A percentile compares a stretch with the other conserved stretches of the same genome.
These are phyloP conservation scores for Jordanella pulchra DNA, from an alignment of 2,797 vertebrate species.

Conservation along the genomic window DNA sequence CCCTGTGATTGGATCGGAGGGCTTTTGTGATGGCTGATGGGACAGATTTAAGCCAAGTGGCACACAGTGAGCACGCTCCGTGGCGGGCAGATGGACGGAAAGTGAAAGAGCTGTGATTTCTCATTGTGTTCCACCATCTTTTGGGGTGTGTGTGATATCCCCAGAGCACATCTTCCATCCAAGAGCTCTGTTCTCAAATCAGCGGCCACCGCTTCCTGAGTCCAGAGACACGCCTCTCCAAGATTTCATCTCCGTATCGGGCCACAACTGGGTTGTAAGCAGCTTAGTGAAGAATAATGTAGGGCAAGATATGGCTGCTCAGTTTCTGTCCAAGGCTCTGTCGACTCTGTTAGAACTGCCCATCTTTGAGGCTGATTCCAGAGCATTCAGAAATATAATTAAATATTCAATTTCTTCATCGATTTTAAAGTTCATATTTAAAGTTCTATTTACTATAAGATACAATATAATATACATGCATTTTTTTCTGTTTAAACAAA, in stretches of 20 bases:
- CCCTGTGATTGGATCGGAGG: slow-evolving; percentile 78
- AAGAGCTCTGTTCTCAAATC: slow-evolving; percentile 78
- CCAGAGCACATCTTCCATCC: slow-evolving; percentile 71
- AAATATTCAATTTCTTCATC: slow-evolving; percentile 7
- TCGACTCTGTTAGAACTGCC: slow-evolving; percentile 35
- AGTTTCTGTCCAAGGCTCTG: slow-evolving; percentile 57
- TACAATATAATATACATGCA: not conserved
- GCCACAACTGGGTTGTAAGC: slow-evolving; percentile 72
- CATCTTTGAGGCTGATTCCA: slow-evolving; percentile 18
- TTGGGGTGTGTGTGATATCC: slow-evolving; percentile 72
- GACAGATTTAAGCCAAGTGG: slow-evolving; percentile 80
- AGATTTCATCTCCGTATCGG: slow-evolving; percentile 72
- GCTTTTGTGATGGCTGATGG: slow-evolving; percentile 79
- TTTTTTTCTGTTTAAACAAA: not conserved
- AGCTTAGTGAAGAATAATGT: slow-evolving; percentile 66
- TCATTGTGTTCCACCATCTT: slow-evolving; percentile 79
- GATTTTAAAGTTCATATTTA: slow-evolving; percentile 3
- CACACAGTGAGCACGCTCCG: slow-evolving; percentile 75
- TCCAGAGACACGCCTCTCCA: slow-evolving; percentile 76
- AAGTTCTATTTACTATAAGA: not conserved
- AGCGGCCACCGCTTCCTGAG: slow-evolving; percentile 71
- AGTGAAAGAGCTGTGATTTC: slow-evolving; percentile 83
- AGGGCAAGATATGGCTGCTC: slow-evolving; percentile 54
- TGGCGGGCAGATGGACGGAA: slow-evolving; percentile 78
- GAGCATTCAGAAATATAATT: slow-evolving; percentile 21